A percentile compares a stretch with the other conserved stretches of the same genome.
Evolutionary conservation across 2,113 vertebrate species (phyloP).

Genomic region (Tauraco erythrolophus): DNA sequence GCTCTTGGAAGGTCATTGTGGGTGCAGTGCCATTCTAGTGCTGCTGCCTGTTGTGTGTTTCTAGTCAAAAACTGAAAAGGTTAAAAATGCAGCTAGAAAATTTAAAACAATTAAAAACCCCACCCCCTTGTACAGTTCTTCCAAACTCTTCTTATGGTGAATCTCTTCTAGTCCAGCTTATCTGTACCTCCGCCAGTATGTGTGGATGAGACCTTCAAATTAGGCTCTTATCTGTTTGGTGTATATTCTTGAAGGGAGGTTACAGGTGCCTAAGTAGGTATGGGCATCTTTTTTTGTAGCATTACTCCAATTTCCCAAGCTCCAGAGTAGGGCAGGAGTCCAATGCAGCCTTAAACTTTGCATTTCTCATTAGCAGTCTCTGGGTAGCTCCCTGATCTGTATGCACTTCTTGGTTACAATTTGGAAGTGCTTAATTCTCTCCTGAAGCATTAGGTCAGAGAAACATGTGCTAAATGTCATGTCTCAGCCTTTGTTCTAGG

Average conservation of each 20-base stretch:
- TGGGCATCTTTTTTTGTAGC: neutral
- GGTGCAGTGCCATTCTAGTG: neutral
- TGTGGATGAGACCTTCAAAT: neutral
- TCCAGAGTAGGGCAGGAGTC: neutral
- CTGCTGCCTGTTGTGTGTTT: neutral
- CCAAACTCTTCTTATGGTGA: neutral
- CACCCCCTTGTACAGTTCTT: neutral
- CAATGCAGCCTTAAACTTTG: neutral
- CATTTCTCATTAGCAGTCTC: neutral
- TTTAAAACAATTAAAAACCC: neutral
- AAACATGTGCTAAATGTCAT: neutral
- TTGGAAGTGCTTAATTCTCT: neutral
- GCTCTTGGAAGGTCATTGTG: neutral
- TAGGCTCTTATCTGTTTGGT: neutral
- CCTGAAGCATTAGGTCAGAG: neutral
- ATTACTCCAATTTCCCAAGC: neutral
- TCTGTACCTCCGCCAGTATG: neutral
- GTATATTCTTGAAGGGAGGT: neutral
- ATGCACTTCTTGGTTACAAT: neutral
- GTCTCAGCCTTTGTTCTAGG: neutral
- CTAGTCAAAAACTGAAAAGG: rapidly evolving
- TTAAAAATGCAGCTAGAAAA: neutral
- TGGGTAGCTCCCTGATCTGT: neutral
- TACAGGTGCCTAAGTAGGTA: neutral
- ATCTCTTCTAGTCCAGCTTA: neutral